Conservation (phyloP, 2,797 vertebrate genomes). For the Enteromius unitaeniatus region DNA sequence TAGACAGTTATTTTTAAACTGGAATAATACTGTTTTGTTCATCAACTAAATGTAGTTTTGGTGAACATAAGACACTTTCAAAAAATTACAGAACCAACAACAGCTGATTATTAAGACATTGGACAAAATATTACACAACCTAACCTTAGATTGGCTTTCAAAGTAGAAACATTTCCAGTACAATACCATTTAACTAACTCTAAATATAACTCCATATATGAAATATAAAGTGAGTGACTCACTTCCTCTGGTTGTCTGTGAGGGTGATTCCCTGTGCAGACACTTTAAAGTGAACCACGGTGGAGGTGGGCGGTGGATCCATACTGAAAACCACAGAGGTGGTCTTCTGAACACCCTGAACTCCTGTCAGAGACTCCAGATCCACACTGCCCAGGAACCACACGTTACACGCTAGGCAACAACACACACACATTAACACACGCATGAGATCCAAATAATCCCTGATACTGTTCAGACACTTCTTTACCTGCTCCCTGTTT, state of each 20-base stretch:
- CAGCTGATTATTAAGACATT: neutral
- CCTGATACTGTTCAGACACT: neutral
- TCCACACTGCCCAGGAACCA: slow-evolving; percentile 95
- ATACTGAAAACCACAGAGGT: slow-evolving; percentile 81
- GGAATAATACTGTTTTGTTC: neutral
- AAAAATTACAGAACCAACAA: neutral
- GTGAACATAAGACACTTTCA: neutral
- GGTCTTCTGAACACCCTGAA: slow-evolving; percentile 94
- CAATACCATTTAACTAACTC: too few species aligned
- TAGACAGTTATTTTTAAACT: neutral
- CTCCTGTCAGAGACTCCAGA: slow-evolving; percentile 94
- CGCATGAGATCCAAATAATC: neutral
- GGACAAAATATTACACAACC: neutral
- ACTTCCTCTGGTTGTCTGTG: slow-evolving; percentile 98
- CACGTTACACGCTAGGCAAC: slow-evolving; percentile 88
- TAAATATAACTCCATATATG: neutral
- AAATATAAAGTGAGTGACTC: slow-evolving; percentile 65
- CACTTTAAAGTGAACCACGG: slow-evolving; percentile 96
- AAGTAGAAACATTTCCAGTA: too few species aligned
- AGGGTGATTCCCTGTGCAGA: slow-evolving; percentile 95
- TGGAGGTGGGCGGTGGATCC: slow-evolving; percentile 85
- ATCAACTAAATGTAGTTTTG: neutral
- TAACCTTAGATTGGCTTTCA: neutral
- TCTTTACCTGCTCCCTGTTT: slow-evolving; percentile 92
- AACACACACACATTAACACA: slow-evolving; percentile 46